phyloP scores from a whole-genome alignment of 2,113 vertebrate species.

The Sylvilagus bachmani region DNA sequence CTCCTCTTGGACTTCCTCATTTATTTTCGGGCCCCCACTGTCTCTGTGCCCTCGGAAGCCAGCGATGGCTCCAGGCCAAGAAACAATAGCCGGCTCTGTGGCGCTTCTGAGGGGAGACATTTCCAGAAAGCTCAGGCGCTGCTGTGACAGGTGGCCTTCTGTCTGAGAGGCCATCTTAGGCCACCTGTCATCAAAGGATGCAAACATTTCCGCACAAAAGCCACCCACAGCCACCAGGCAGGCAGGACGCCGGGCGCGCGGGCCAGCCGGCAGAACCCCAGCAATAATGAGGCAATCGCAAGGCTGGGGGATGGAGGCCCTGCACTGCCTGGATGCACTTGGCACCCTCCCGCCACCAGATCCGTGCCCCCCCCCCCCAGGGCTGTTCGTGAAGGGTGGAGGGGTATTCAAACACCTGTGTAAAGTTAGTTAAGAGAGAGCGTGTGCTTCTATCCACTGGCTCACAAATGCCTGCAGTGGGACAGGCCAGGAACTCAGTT shows the following conservation, averaged over 20 bases:
- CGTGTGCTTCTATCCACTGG: too few relatives aligned
- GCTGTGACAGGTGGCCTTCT: background rate
- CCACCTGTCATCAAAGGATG: constrained; percentile 40
- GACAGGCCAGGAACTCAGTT: too few relatives aligned
- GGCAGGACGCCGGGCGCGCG: background rate
- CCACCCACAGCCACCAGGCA: constrained; percentile 10
- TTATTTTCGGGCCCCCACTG: constrained; percentile 60
- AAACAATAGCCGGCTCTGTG: background rate
- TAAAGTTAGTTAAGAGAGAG: too few relatives aligned
- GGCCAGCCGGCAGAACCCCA: background rate
- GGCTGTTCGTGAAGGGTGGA: background rate
- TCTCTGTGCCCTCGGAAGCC: constrained; percentile 54
- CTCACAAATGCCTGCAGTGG: too few relatives aligned
- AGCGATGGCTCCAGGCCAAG: constrained; percentile 56
- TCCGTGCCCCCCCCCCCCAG: background rate
- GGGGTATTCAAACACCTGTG: too few relatives aligned
- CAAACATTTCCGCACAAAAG: constrained; percentile 41
- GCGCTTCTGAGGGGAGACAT: background rate
- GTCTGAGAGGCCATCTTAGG: background rate
- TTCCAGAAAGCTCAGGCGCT: constrained; percentile 11
- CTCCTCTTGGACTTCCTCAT: constrained; percentile 64
- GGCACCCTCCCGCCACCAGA: background rate
- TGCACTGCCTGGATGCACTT: background rate
- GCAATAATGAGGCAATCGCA: background rate
- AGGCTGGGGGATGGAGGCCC: background rate